A percentile compares a stretch with the other conserved stretches of the same genome.
phyloP scores from a whole-genome alignment of 1,140 invertebrate genomes.

The Achatina immaculata region DNA sequence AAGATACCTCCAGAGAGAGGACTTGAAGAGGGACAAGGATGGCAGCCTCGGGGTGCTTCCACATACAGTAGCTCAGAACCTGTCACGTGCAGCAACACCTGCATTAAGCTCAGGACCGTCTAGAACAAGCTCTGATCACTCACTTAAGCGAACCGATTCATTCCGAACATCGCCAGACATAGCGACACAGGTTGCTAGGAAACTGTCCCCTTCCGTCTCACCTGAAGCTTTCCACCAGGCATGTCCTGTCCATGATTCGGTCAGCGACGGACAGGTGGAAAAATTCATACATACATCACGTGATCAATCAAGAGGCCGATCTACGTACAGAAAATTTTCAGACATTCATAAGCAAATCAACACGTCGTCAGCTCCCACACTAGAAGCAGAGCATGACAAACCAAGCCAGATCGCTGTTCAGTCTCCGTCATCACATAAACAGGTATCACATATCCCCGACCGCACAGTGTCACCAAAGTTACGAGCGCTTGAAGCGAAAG shows the following conservation, averaged over 20 bases:
- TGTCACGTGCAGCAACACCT: constrained; percentile 61
- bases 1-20: constrained; percentile 53
- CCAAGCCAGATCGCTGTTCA: constrained; percentile 15
- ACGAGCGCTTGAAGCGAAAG: neutral
- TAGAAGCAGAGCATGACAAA: neutral
- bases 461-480: constrained; percentile 30
- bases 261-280: constrained; percentile 59
- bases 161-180: constrained; percentile 58
- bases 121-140: constrained; percentile 39
- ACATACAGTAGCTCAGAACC: constrained; percentile 56
- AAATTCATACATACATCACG: constrained; percentile 54
- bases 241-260: constrained; percentile 59
- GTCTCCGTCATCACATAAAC: constrained; percentile 21
- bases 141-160: constrained; percentile 50
- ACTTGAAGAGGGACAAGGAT: constrained; percentile 37
- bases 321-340: constrained; percentile 44
- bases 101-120: constrained; percentile 51
- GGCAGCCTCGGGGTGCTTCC: too few species aligned
- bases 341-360: constrained; percentile 23
- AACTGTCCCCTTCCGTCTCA: constrained; percentile 54
- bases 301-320: constrained; percentile 35
- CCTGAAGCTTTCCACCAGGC: constrained; percentile 32
- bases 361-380: neutral
- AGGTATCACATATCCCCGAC: constrained; percentile 29
- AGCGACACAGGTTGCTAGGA: constrained; percentile 57